These are phyloP conservation scores for Myotis pilosus DNA, from an alignment of 2,797 vertebrate species.

Conservation along the genomic window DNA sequence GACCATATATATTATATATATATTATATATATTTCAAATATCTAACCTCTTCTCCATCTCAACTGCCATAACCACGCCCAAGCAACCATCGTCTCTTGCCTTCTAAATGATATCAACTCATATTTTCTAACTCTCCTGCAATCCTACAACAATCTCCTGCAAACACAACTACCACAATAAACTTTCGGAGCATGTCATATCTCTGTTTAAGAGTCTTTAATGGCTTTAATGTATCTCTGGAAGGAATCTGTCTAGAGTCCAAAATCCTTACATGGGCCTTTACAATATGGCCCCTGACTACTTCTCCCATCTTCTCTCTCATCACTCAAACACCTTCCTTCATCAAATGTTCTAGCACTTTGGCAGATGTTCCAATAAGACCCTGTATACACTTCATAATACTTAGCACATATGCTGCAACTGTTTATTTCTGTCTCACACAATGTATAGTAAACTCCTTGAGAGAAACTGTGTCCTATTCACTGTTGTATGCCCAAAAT, in stretches of 20 bases:
- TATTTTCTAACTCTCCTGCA: not conserved
- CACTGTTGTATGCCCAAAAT: not conserved
- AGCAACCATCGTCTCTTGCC: not conserved
- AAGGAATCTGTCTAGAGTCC: not conserved
- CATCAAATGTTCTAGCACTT: constrained; percentile 45
- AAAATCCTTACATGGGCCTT: constrained; percentile 30
- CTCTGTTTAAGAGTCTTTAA: constrained; percentile 27
- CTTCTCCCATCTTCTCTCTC: not conserved
- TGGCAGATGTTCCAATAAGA: not conserved
- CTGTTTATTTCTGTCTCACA: not conserved
- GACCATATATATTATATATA: not conserved
- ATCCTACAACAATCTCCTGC: not conserved
- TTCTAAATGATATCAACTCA: not conserved
- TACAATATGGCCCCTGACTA: not conserved
- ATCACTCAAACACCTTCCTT: constrained; percentile 1
- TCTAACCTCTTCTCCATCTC: not conserved
- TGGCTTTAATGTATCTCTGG: constrained; percentile 1
- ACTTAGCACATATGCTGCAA: not conserved
- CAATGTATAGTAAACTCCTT: not conserved
- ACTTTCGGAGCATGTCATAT: not conserved
- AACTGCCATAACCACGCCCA: not conserved
- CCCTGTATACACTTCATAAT: not conserved
- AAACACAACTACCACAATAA: not conserved
- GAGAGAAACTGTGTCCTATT: not conserved
- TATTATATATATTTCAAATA: not conserved